Evolutionary conservation across 1,140 invertebrate genomes (phyloP), one percentile per base, ranked within the genome.

Genomic region (Tribolium castaneum): DNA sequence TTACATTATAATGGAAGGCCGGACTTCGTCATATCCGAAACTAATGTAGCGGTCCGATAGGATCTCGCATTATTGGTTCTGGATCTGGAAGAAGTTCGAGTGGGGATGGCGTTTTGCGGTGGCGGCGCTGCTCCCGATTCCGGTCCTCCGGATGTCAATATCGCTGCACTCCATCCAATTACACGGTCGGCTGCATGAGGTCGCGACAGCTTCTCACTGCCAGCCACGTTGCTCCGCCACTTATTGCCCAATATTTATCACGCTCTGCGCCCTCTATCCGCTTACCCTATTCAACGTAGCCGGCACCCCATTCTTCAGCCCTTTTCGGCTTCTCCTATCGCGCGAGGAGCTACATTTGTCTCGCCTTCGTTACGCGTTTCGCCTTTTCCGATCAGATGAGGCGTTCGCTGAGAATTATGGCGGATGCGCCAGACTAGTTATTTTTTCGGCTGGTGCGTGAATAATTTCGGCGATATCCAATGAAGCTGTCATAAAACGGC

Each of bases 191-290:
- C 78, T 80, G 83, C 78, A 83, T 84, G 83, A 84, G 83, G 83
- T 84, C 73, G 82, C 83, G 83, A 84, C 83, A 84, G 83, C 82
- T 84, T 84, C 82, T 81, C 83, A 83, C 82, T 83, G 83, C 81
- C 78, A 78, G 78, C 81, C 81, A 83, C 82, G 75, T 80, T 76
- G 70, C 82, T 82, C 78, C 56, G 62, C 75, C 81, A 80, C 78
- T 83, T 82, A 82, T 82, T 77, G 79, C 81, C 78, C 75, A 79
- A 82, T 82, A 83, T 82, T 83, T 82, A 79, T 82, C 80, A 82
- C 81, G 79, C 49, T 51, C 35, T 73, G 70, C 73, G 66, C 75
- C 70, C 75, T 71, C 66, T 66, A 49, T 75, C 66, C 70, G 56
- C 78, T 72, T 52, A 56, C 49, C 72, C 71, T 73, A 79, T 76